These are phyloP conservation scores for Eclectus roratus DNA, from an alignment of 2,113 vertebrate genomes.

Conservation along the genomic window DNA sequence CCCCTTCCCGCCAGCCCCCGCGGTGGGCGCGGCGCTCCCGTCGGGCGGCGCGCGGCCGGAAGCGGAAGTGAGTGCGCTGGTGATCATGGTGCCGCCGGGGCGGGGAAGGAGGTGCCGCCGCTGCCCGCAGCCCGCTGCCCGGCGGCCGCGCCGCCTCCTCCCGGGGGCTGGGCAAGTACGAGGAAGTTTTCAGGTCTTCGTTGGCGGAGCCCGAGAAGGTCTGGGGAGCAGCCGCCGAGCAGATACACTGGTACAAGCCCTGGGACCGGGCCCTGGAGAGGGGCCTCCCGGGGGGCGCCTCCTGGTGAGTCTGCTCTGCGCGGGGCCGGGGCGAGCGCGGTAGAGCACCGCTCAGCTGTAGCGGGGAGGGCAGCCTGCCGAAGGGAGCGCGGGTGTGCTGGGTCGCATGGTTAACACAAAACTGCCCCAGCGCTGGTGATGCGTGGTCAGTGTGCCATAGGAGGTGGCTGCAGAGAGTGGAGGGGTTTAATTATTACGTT, in stretches of 20 bases:
- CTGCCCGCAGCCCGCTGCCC: neutral
- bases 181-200: constrained; percentile 51
- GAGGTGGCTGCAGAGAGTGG: neutral
- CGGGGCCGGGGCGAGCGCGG: no score
- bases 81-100: no score
- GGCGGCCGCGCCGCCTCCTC: neutral
- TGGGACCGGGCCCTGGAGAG: constrained; percentile 69
- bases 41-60: no score
- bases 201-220: constrained; percentile 66
- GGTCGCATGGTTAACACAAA: fast-evolving
- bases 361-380: neutral
- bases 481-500: neutral
- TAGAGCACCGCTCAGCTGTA: neutral
- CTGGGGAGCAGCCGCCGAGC: constrained; percentile 69
- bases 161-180: constrained; percentile 14
- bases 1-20: no score
- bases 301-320: constrained; percentile 63
- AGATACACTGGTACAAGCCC: constrained; percentile 74
- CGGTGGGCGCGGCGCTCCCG: no score
- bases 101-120: no score
- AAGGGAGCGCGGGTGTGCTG: neutral
- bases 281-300: neutral
- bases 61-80: no score
- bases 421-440: fast-evolving
- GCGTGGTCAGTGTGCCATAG: fast-evolving